Evolutionary conservation across 2,888 invertebrate species (phyloP).

Genomic region (Mellilla xanthometata): DNA sequence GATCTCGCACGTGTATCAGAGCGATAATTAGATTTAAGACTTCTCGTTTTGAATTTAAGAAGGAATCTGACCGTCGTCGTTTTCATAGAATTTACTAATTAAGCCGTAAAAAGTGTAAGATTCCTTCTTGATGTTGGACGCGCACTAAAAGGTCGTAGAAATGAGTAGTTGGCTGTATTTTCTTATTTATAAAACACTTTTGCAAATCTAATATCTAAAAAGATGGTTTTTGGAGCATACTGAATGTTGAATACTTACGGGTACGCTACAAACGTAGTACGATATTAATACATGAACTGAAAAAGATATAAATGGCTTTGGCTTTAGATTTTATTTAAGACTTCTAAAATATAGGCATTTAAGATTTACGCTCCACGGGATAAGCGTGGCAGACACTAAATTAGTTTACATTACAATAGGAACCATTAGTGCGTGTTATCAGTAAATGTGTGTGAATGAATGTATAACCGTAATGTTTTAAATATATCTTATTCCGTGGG

Average conservation of each 20-base stretch:
- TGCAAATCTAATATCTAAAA: slow-evolving; percentile 36
- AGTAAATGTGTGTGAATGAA: slow-evolving; percentile 61
- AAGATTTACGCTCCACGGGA: slow-evolving; percentile 7
- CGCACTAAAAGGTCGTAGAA: slow-evolving; percentile 53
- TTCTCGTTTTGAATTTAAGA: slow-evolving; percentile 53
- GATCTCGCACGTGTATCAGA: slow-evolving; percentile 78
- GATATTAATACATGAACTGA: no score
- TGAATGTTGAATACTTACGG: no score
- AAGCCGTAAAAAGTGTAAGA: slow-evolving; percentile 37
- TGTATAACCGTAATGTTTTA: slow-evolving; percentile 55
- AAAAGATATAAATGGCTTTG: slow-evolving; percentile 1
- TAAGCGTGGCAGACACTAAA: slow-evolving; percentile 25
- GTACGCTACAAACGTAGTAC: no score
- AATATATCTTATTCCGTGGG: slow-evolving; percentile 46
- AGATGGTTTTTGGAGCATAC: no score
- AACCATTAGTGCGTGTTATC: slow-evolving; percentile 22
- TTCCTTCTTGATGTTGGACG: slow-evolving; percentile 54
- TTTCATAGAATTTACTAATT: slow-evolving; percentile 34
- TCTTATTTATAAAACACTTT: slow-evolving; percentile 64
- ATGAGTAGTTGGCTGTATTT: slow-evolving; percentile 65
- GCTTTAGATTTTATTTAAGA: neutral
- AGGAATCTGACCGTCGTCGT: slow-evolving; percentile 45
- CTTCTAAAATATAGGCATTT: neutral
- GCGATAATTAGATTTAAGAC: slow-evolving; percentile 77
- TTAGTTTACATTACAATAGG: slow-evolving; percentile 20